Evolutionary conservation across 2,888 invertebrate species (phyloP).

Genomic region (Flexamia atlantica): DNA sequence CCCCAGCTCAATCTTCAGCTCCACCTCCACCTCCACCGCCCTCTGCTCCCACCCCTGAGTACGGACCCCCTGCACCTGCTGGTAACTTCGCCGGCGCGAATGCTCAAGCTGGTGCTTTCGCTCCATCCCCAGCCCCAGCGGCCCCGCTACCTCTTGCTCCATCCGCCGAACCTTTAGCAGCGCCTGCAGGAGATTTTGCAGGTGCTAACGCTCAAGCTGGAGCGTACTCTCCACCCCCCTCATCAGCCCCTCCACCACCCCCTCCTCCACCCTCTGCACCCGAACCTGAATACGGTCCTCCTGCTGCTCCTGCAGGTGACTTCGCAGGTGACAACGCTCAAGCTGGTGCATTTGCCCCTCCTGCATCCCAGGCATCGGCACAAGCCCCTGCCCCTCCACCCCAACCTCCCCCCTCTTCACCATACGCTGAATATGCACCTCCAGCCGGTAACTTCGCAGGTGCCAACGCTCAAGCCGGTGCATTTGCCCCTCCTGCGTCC

Average conservation of each 20-base stretch:
- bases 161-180: neutral
- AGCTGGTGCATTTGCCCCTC: neutral
- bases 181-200: neutral
- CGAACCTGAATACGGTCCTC: neutral
- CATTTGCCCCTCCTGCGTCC: neutral
- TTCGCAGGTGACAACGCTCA: conserved; percentile 1
- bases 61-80: too few relatives aligned
- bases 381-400: neutral
- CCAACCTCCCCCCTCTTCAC: neutral
- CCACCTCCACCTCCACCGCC: neutral
- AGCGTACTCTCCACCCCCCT: neutral
- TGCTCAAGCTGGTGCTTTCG: neutral
- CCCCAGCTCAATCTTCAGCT: neutral
- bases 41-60: neutral
- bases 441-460: conserved; percentile 26
- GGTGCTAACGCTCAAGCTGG: conserved; percentile 3
- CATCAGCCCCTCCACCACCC: neutral
- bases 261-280: conserved; percentile 2
- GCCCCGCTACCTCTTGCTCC: neutral
- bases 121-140: neutral
- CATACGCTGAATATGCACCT: neutral
- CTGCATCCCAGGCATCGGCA: neutral
- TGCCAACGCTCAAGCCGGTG: neutral
- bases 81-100: conserved; percentile 30
- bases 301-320: conserved; percentile 15